Base-by-base conservation (phyloP, 2,888 invertebrate genomes). In the Trachelus iudaicus region DNA sequence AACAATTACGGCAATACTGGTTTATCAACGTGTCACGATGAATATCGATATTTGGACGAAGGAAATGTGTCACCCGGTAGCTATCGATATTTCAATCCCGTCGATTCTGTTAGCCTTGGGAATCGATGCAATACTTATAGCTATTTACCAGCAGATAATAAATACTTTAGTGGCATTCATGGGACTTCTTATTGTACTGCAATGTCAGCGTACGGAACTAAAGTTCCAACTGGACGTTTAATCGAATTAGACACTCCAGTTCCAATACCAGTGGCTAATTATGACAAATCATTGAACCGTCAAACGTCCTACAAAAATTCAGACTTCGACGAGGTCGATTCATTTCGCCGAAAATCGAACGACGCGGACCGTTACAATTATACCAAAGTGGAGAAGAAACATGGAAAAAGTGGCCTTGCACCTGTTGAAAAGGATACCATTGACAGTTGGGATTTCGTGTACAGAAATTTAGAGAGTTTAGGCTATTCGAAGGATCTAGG, bases 401-500 rank as follows among this genome's bases (percentile, higher is more conserved):
- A 81, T 0, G 13, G 79, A 6, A 85, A 81, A 77, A 71, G 84
- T 3, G 73, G 78, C 35, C 75, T 77, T 31, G 75, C 31, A 56
- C 78, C 79, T 4, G 77, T 77, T 2, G 79, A 82, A 11, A 83
- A 76, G 31, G 80, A 83, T 40, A 81, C 94, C 0, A 94, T 94
- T 78, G 96, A 96, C 83, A 94, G 94, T 76, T 97, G 97, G 97
- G 95, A 95, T 87, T 96, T 96, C 87, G 96, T 97, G 0, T 97
- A 95, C 88, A 94, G 94, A 84, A 95, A 96, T 88, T 92, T 97
- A 68, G 96, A 96, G 79, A 95, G 94, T 84, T 94, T 95, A 85
- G 95, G 96, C 0, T 95, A 96, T 83, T 92, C 93, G 1, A 93
- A 92, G 37, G 96, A 96, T 84, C 89, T 94, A 11, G 94, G 94